Evolutionary conservation across 2,113 vertebrate genomes (phyloP).

Genomic region (Pandion haliaetus): DNA sequence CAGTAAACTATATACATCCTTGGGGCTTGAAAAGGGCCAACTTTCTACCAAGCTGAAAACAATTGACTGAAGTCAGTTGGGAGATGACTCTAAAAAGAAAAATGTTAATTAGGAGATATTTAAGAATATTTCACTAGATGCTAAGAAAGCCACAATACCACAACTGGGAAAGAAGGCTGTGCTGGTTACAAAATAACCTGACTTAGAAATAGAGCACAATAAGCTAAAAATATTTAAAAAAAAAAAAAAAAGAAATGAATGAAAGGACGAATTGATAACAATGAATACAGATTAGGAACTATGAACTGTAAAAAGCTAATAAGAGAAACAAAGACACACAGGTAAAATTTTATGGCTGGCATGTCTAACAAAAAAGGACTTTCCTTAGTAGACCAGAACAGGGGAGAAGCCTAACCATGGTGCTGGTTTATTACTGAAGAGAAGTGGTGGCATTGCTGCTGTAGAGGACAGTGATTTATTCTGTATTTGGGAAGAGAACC

Average conservation of each 20-base stretch:
- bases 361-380: neutral
- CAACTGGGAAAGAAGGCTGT: neutral
- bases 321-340: neutral
- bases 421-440: neutral
- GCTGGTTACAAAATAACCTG: neutral
- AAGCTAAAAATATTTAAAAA: neutral
- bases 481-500: neutral
- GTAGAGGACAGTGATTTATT: neutral
- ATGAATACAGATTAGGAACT: neutral
- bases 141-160: conserved; percentile 40
- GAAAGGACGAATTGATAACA: neutral
- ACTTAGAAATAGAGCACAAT: neutral
- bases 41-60: neutral
- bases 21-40: neutral
- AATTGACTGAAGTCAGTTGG: neutral
- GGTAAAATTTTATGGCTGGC: neutral
- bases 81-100: conserved; percentile 29
- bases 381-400: neutral
- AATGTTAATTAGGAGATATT: conserved; percentile 29
- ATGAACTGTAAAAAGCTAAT: neutral
- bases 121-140: conserved; percentile 28
- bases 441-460: neutral
- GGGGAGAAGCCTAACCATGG: neutral
- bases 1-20: neutral
- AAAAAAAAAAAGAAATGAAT: neutral